Percentiles rank a stretch among this genome's conserved stretches.
phyloP scores from a whole-genome alignment of 2,888 invertebrate genomes.

The Lepidochrysops patricia region DNA sequence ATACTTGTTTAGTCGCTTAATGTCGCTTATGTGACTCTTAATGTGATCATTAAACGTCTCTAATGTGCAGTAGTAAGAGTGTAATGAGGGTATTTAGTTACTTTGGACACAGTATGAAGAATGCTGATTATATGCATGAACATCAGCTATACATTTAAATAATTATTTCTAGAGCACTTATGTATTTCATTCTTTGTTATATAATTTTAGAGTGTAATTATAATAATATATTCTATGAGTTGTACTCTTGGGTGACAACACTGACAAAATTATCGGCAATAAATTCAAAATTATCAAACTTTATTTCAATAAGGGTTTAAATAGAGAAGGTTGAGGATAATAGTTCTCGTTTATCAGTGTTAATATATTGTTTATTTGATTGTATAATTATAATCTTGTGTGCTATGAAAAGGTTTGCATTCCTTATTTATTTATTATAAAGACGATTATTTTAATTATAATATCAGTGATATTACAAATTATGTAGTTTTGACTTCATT shows the following conservation, averaged over 20 bases:
- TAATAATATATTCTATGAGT: background rate
- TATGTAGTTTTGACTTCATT: conserved; percentile 1
- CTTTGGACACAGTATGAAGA: background rate
- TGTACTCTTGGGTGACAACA: background rate
- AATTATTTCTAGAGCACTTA: background rate
- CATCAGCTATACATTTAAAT: background rate
- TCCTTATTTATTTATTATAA: conserved; percentile 9
- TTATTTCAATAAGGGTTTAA: no score
- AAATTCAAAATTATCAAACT: background rate
- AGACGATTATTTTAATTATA: conserved; percentile 3
- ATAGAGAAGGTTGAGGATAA: no score
- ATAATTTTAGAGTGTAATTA: background rate
- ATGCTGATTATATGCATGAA: background rate
- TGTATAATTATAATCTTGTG: background rate
- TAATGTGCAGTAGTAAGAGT: no score
- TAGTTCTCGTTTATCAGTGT: background rate
- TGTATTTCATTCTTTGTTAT: background rate
- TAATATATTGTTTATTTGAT: background rate
- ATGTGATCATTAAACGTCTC: no score
- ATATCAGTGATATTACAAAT: conserved; percentile 1
- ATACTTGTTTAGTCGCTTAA: no score
- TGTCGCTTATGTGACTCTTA: no score
- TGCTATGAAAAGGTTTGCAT: background rate
- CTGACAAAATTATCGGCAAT: background rate
- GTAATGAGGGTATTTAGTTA: background rate